phyloP scores from a whole-genome alignment of 1,140 invertebrate genomes.

The Drosophila suzukii region DNA sequence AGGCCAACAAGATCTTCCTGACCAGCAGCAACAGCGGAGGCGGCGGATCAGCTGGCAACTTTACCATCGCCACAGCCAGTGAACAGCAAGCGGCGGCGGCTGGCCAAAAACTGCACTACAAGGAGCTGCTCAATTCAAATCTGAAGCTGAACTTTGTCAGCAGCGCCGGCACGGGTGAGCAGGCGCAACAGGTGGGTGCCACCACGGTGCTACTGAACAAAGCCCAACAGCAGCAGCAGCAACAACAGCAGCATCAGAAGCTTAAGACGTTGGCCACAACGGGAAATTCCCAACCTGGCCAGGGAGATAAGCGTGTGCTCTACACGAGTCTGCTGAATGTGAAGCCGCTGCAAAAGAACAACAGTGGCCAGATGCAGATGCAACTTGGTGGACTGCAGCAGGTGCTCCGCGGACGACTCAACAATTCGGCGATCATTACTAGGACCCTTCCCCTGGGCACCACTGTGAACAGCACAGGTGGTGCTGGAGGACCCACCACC shows the following conservation, averaged over 20 bases:
- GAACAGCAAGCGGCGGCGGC: conserved; percentile 69
- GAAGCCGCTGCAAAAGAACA: conserved; percentile 81
- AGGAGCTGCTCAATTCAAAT: conserved; percentile 77
- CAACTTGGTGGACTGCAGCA: conserved; percentile 73
- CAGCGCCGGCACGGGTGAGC: conserved; percentile 28
- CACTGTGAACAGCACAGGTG: conserved; percentile 64
- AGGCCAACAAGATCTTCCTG: conserved; percentile 80
- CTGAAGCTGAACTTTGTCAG: conserved; percentile 81
- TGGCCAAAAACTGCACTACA: conserved; percentile 71
- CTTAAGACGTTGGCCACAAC: conserved; percentile 57
- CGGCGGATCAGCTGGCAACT: conserved; percentile 58
- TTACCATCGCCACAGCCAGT: conserved; percentile 75
- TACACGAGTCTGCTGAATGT: conserved; percentile 81
- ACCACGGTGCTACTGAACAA: conserved; percentile 76
- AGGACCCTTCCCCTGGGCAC: conserved; percentile 73
- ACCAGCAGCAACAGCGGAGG: conserved; percentile 74
- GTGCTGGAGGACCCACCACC: conserved; percentile 30
- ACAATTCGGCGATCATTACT: conserved; percentile 78
- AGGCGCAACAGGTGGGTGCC: conserved; percentile 57
- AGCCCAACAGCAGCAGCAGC: conserved; percentile 63
- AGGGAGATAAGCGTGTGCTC: conserved; percentile 73
- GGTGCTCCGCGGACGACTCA: conserved; percentile 72
- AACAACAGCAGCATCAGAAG: conserved; percentile 73
- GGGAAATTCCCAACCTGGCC: conserved; percentile 35
- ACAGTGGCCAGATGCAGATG: conserved; percentile 81